Evolutionary conservation across 2,797 vertebrate species (phyloP).

Genomic region (Esox masquinongy): DNA sequence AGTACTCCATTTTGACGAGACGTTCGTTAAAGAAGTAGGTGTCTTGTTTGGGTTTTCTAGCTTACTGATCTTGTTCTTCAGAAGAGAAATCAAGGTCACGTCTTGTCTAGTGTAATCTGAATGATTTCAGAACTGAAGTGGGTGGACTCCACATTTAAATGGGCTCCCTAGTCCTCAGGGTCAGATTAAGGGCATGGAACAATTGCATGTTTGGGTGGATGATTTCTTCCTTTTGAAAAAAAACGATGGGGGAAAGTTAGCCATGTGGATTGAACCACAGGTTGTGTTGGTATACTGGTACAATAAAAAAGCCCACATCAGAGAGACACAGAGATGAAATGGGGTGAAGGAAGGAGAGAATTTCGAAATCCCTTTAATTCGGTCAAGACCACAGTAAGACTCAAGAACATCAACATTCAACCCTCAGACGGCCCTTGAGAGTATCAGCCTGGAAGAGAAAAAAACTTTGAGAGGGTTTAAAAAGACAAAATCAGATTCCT

Average conservation of each 20-base stretch:
- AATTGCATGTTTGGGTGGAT: background rate
- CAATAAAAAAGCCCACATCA: background rate
- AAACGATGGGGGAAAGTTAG: too few species aligned
- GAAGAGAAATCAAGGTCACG: background rate
- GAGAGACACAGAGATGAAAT: background rate
- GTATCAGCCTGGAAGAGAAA: too few species aligned
- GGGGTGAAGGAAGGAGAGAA: background rate
- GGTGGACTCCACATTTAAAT: background rate
- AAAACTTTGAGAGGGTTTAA: too few species aligned
- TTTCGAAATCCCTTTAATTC: too few species aligned
- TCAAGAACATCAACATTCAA: too few species aligned
- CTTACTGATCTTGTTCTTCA: background rate
- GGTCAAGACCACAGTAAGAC: too few species aligned
- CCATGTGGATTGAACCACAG: background rate
- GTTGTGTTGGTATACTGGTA: background rate
- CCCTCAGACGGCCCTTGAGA: too few species aligned
- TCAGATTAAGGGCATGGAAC: background rate
- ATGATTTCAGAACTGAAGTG: background rate
- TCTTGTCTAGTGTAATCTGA: background rate
- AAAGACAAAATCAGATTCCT: too few species aligned
- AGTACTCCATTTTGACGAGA: background rate
- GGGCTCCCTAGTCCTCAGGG: background rate
- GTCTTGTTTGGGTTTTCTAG: background rate
- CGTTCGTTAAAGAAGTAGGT: background rate
- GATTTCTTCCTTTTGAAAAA: background rate